Percentiles rank a stretch among this genome's conserved stretches.
Evolutionary conservation across 2,888 invertebrate species (phyloP).

Genomic region (Amblyteles armatorius): DNA sequence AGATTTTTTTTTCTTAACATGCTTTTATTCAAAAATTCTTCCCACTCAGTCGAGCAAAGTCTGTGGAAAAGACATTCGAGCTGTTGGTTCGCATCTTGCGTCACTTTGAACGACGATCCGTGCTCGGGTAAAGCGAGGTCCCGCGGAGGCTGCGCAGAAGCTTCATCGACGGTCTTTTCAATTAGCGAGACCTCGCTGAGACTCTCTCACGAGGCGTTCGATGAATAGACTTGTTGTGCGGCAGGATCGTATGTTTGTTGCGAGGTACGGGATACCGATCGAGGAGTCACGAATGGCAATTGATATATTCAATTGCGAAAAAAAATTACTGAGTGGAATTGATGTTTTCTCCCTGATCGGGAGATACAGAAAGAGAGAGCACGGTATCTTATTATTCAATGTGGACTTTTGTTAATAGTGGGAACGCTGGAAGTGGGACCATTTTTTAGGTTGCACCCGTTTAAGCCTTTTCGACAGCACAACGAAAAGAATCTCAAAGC

Average conservation of each 20-base stretch:
- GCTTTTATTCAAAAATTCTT: slow-evolving; percentile 24
- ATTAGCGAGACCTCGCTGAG: slow-evolving; percentile 39
- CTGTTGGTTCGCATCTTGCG: slow-evolving; percentile 12
- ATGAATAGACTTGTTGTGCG: slow-evolving; percentile 12
- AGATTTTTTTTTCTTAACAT: slow-evolving; percentile 22
- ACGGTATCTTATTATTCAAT: slow-evolving; percentile 1
- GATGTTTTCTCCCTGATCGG: background rate
- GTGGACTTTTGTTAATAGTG: background rate
- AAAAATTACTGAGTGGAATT: background rate
- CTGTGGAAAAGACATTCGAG: background rate
- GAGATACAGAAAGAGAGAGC: background rate
- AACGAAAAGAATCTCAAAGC: background rate
- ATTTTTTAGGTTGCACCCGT: no score
- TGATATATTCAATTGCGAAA: background rate
- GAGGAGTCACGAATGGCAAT: background rate
- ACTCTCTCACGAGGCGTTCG: background rate
- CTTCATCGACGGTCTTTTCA: slow-evolving; percentile 20
- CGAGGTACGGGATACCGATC: background rate
- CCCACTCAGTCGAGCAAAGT: slow-evolving; percentile 26
- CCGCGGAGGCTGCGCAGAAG: background rate
- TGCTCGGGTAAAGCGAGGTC: slow-evolving; percentile 13
- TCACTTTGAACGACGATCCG: slow-evolving; percentile 44
- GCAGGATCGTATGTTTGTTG: background rate
- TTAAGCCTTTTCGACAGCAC: background rate
- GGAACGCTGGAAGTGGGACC: no score